Percentiles rank a stretch among this genome's conserved stretches.
Evolutionary conservation across 2,888 invertebrate genomes (phyloP).

Genomic region (Julus scandinavius): DNA sequence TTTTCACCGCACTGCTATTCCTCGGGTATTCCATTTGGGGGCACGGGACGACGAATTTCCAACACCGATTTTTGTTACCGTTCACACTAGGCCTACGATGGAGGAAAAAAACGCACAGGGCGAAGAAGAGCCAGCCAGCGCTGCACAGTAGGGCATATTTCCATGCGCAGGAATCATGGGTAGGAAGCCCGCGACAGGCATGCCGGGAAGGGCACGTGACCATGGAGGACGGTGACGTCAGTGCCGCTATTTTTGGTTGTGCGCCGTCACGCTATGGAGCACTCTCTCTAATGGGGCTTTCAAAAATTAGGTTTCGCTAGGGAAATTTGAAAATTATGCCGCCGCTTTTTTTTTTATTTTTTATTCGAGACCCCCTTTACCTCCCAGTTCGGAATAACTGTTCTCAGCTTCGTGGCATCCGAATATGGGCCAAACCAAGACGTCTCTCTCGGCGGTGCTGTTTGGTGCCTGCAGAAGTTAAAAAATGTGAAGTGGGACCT

Average conservation of each 20-base stretch:
- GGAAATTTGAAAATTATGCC: neutral
- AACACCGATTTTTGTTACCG: neutral
- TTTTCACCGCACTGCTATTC: slow-evolving; percentile 31
- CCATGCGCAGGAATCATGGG: neutral
- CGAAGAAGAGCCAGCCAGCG: neutral
- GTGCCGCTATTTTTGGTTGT: neutral
- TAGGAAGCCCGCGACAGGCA: neutral
- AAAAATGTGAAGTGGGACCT: too few relatives aligned
- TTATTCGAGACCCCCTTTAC: neutral
- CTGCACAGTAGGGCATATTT: slow-evolving; percentile 21
- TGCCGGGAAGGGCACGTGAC: neutral
- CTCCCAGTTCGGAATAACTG: neutral
- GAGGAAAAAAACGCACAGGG: slow-evolving; percentile 5
- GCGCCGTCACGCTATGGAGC: neutral
- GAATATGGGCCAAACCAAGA: neutral
- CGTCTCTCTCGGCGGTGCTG: too few relatives aligned
- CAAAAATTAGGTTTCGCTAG: neutral
- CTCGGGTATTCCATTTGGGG: slow-evolving; percentile 48
- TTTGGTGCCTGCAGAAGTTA: too few relatives aligned
- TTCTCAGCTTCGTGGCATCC: neutral
- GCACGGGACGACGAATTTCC: neutral
- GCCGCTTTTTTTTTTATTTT: neutral
- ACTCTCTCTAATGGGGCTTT: neutral
- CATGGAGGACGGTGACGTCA: neutral
- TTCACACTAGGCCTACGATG: slow-evolving; percentile 29